A percentile compares a stretch with the other conserved stretches of the same genome.
Conservation (phyloP, 2,888 invertebrate species). For the Aphelenchoides bicaudatus region DNA sequence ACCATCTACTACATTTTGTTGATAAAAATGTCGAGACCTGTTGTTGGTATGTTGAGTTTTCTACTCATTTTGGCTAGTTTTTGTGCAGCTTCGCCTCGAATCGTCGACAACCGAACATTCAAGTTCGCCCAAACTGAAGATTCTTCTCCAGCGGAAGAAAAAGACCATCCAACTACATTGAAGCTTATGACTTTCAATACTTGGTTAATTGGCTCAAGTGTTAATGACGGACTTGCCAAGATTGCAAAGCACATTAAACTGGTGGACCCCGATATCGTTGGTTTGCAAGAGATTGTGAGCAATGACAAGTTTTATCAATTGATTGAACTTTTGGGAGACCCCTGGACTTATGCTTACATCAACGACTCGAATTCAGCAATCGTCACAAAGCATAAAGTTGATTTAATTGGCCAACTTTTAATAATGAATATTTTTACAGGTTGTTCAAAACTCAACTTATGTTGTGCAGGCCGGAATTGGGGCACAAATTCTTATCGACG, state of each 20-base stretch:
- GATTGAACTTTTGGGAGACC: neutral
- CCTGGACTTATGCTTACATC: neutral
- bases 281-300: neutral
- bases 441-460: neutral
- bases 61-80: no score
- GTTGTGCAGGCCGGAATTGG: slow-evolving; percentile 1
- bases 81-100: no score
- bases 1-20: no score
- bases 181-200: slow-evolving; percentile 40
- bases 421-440: slow-evolving; percentile 1
- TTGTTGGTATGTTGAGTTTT: no score
- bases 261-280: slow-evolving; percentile 39
- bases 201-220: slow-evolving; percentile 34
- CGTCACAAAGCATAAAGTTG: neutral
- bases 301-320: neutral
- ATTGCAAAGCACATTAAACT: slow-evolving; percentile 38
- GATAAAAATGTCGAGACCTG: no score
- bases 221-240: slow-evolving; percentile 36
- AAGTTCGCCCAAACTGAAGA: no score
- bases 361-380: neutral
- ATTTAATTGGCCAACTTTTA: neutral
- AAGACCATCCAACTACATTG: no score
- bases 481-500: slow-evolving; percentile 10
- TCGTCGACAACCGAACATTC: slow-evolving; percentile 13
- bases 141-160: no score